Evolutionary conservation across 2,888 invertebrate species (phyloP).

Genomic region (Peribatodes rhomboidaria): DNA sequence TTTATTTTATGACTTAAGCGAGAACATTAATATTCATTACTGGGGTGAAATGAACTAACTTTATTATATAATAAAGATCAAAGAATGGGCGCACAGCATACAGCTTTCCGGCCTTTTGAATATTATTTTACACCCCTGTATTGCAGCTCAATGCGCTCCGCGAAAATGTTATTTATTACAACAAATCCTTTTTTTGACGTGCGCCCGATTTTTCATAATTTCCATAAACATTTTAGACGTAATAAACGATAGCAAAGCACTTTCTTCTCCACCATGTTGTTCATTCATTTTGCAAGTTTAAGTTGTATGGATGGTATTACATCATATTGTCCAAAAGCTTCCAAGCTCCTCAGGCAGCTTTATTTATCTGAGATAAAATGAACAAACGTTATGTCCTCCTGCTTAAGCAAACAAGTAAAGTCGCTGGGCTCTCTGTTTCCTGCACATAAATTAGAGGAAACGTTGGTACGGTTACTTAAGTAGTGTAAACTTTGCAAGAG

Average conservation of each 20-base stretch:
- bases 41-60: slow-evolving; percentile 81
- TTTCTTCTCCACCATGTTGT: background rate
- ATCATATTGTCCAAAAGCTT: slow-evolving; percentile 28
- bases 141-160: slow-evolving; percentile 25
- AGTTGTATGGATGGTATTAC: slow-evolving; percentile 22
- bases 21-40: slow-evolving; percentile 85
- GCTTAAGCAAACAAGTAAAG: slow-evolving; percentile 43
- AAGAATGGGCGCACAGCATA: slow-evolving; percentile 63
- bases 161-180: slow-evolving; percentile 28
- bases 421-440: slow-evolving; percentile 37
- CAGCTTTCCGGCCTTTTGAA: slow-evolving; percentile 56
- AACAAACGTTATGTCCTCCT: slow-evolving; percentile 41
- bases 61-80: slow-evolving; percentile 83
- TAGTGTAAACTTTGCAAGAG: slow-evolving; percentile 26
- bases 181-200: slow-evolving; percentile 12
- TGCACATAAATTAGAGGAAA: slow-evolving; percentile 41
- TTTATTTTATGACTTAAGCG: slow-evolving; percentile 84
- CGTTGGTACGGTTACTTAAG: slow-evolving; percentile 32
- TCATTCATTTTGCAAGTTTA: slow-evolving; percentile 24
- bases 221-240: background rate
- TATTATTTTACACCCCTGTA: slow-evolving; percentile 53
- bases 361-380: slow-evolving; percentile 44
- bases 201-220: slow-evolving; percentile 15
- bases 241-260: background rate
- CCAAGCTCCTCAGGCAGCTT: slow-evolving; percentile 34